A percentile compares a stretch with the other conserved stretches of the same genome.
phyloP scores from a whole-genome alignment of 2,113 vertebrate species.

The Archilochus colubris region DNA sequence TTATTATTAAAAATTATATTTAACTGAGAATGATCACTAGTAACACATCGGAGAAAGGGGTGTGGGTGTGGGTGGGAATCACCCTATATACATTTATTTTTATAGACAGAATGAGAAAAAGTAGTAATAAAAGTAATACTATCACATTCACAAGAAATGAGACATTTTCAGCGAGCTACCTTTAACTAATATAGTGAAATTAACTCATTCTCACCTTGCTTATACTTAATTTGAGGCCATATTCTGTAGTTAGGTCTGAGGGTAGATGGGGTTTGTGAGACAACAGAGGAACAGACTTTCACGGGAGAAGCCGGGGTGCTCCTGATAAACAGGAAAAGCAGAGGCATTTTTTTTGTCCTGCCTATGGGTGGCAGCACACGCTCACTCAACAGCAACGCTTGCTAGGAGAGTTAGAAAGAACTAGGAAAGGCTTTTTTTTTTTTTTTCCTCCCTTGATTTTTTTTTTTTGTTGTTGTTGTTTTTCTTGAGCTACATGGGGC shows the following conservation, averaged over 20 bases:
- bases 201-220: neutral
- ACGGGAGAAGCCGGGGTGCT: fast-evolving
- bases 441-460: neutral
- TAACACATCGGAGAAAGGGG: neutral
- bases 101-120: neutral
- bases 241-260: neutral
- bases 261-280: neutral
- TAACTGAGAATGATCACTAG: neutral
- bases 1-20: neutral
- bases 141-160: neutral
- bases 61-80: no score
- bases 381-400: conserved; percentile 28
- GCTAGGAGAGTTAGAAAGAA: neutral
- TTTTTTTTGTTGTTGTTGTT: neutral
- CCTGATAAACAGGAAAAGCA: neutral
- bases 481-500: conserved; percentile 8
- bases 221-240: neutral
- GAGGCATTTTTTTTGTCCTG: neutral
- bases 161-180: neutral
- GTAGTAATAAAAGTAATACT: neutral
- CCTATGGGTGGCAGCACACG: conserved; percentile 78
- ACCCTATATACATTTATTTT: neutral
- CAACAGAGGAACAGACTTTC: neutral
- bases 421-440: neutral
- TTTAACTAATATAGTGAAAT: neutral